Percentiles rank a stretch among this genome's conserved stretches.
phyloP scores from a whole-genome alignment of 2,113 vertebrate genomes.

The Tetraodon nigroviridis region DNA sequence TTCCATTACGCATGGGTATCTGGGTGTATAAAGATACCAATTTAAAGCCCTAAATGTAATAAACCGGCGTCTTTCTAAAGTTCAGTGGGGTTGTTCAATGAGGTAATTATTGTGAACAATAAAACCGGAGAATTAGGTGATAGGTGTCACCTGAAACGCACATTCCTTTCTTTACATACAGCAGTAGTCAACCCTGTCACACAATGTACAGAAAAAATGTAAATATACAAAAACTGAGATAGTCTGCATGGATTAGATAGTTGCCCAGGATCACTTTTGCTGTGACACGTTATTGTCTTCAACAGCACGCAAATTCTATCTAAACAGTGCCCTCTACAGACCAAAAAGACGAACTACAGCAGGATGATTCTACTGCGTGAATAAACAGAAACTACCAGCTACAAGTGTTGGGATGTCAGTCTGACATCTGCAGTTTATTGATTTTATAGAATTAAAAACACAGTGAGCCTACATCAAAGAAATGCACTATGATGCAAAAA shows the following conservation, averaged over 20 bases:
- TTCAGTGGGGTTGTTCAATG: neutral
- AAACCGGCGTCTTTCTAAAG: conserved; percentile 25
- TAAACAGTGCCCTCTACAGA: conserved; percentile 56
- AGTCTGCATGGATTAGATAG: no score
- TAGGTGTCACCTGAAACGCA: neutral
- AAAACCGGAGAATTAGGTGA: conserved; percentile 24
- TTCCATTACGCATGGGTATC: neutral
- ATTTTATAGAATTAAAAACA: no score
- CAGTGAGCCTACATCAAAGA: no score
- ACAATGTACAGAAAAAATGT: no score
- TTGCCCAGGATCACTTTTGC: neutral
- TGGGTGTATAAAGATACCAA: conserved; percentile 1
- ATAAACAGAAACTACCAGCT: no score
- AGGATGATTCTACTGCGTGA: neutral
- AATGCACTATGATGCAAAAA: no score
- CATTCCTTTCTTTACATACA: no score
- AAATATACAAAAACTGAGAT: no score
- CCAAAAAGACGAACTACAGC: conserved; percentile 27
- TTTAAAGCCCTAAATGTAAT: conserved; percentile 26
- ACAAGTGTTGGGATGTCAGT: no score
- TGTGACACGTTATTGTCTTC: no score
- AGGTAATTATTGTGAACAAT: conserved; percentile 30
- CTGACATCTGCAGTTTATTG: no score
- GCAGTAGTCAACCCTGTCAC: no score
- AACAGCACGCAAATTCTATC: neutral